Evolutionary conservation across 1,140 invertebrate species (phyloP).

Genomic region (Ostrea edulis): DNA sequence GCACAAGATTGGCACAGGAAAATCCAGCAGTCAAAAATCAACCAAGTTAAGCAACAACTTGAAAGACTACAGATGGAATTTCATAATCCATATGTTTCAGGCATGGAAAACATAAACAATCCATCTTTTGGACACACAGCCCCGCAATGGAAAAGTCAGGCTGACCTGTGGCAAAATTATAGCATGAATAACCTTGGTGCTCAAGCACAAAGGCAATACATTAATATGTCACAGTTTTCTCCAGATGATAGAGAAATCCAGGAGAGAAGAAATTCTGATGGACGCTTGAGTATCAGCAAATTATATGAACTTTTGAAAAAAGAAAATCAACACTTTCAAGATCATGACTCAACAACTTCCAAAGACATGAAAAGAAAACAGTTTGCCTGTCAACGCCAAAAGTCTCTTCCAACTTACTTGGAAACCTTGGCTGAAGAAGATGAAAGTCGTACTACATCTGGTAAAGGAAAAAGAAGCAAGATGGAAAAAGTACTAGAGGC

Average conservation of each 20-base stretch:
- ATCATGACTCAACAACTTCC: background rate
- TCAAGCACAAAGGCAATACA: background rate
- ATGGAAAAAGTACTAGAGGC: background rate
- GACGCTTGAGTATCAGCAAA: conserved; percentile 15
- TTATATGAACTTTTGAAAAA: conserved; percentile 20
- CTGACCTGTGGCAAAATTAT: background rate
- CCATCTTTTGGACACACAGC: conserved; percentile 44
- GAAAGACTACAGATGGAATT: conserved; percentile 43
- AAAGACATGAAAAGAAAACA: conserved; percentile 60
- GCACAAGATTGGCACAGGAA: conserved; percentile 72
- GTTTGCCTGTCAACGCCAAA: conserved; percentile 68
- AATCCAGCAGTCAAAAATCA: conserved; percentile 62
- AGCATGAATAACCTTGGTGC: background rate
- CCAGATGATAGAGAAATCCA: background rate
- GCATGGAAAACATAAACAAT: background rate
- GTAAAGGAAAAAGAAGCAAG: background rate
- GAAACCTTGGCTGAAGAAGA: conserved; percentile 74
- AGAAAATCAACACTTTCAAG: conserved; percentile 20
- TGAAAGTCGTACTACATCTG: conserved; percentile 50
- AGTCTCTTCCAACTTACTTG: conserved; percentile 71
- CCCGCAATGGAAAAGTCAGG: conserved; percentile 37
- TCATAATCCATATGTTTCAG: background rate
- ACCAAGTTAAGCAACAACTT: conserved; percentile 44
- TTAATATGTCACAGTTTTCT: background rate
- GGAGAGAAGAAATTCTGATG: background rate